Conservation (phyloP, 92 coral and sea anemone species). For the Parazoanthus darwini region DNA sequence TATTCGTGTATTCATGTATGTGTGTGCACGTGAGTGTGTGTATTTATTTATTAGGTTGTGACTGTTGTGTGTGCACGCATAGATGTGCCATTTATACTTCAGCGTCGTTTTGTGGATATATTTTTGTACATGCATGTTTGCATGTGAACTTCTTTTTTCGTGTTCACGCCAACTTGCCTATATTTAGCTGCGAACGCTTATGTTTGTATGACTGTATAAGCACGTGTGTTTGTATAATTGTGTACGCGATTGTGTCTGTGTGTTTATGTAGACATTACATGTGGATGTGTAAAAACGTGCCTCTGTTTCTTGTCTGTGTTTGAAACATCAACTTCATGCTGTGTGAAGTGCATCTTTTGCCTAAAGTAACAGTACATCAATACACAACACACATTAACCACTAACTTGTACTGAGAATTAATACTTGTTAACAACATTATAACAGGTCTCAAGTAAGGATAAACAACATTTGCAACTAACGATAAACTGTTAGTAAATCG, state of each 20-base stretch:
- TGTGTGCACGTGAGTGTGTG: too few relatives aligned
- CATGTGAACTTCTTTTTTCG: too few relatives aligned
- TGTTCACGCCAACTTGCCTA: too few relatives aligned
- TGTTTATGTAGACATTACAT: background rate
- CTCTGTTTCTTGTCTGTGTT: background rate
- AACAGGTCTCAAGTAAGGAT: conserved; percentile 14
- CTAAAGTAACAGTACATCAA: background rate
- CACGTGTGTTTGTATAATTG: too few relatives aligned
- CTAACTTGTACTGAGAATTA: background rate
- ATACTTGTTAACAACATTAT: background rate
- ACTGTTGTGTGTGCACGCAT: background rate
- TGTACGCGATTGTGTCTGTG: background rate
- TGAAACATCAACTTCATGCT: background rate
- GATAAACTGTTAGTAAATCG: conserved; percentile 17
- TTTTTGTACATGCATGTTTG: too few relatives aligned
- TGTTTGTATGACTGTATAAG: too few relatives aligned
- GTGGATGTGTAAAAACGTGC: background rate
- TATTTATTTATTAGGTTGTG: too few relatives aligned
- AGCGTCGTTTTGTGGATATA: background rate
- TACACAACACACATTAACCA: background rate
- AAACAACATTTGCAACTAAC: conserved; percentile 12
- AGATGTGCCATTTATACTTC: background rate
- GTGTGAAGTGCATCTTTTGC: background rate
- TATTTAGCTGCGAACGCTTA: too few relatives aligned
- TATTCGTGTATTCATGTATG: too few relatives aligned